phyloP scores from a whole-genome alignment of 2,888 invertebrate species.

The Halocaridina rubra region DNA sequence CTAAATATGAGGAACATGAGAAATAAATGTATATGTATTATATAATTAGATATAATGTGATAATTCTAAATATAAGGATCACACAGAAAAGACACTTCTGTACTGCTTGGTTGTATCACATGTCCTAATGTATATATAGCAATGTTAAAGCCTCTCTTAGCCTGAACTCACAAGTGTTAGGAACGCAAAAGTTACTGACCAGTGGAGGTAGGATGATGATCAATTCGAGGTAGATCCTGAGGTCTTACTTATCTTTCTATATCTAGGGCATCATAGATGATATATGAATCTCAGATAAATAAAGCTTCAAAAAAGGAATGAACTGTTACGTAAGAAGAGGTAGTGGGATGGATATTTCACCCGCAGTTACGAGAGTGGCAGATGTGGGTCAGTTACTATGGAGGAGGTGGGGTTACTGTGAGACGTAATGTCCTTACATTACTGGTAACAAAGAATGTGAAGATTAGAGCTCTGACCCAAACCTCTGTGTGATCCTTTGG shows the following conservation, averaged over 20 bases:
- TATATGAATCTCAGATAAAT: no score
- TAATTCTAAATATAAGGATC: constrained; percentile 27
- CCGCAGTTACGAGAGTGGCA: no score
- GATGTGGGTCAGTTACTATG: no score
- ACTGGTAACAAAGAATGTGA: no score
- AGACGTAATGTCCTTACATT: no score
- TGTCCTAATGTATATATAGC: neutral
- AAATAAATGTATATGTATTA: constrained; percentile 40
- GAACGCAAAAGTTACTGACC: constrained; percentile 11
- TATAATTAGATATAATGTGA: constrained; percentile 34
- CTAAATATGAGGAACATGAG: constrained; percentile 54
- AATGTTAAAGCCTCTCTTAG: neutral
- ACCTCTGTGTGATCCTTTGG: constrained; percentile 27
- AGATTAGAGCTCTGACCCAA: neutral
- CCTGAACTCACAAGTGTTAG: constrained; percentile 2
- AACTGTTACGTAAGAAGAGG: no score
- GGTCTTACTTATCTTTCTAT: neutral
- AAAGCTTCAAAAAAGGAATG: no score
- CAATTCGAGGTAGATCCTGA: neutral
- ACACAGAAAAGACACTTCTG: constrained; percentile 2
- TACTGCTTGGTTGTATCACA: constrained; percentile 14
- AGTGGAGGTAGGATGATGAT: neutral
- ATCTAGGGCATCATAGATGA: no score
- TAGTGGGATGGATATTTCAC: no score
- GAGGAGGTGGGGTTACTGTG: no score